Base-by-base conservation (phyloP, 2,113 vertebrate species). In the Epinephelus moara region DNA sequence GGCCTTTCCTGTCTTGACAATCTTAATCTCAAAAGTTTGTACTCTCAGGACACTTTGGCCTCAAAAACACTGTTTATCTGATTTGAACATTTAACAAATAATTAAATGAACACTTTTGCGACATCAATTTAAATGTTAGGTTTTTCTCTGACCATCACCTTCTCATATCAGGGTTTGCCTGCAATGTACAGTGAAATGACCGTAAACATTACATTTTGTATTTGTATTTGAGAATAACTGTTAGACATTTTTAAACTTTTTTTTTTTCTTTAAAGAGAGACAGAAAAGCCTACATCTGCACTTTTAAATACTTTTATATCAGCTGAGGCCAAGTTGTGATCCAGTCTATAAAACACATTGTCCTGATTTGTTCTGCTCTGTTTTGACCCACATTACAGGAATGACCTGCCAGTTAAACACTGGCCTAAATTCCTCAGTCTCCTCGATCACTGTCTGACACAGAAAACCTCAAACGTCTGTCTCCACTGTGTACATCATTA, bases 311-410 rank as follows among this genome's bases (percentile, higher is more conserved):
- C 15, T 19, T 45, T 45, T 45, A 45, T 45, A n/a, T 13, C n/a
- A 4, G 2, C 42, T 62, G 60, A 19, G n/a, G n/a, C 47, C 17
- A 81, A 14, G 0, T 1, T 75, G 1, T 37, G n/a, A 53, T 85
- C 62, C 67, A 64, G 47, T 86, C 59, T 37, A 81, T 2, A 25
- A 55, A 61, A 53, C 64, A 78, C 70, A 70, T 75, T 85, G 78
- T 69, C 66, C 9, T 69, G 60, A 84, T 74, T 59, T n/a, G 1
- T 69, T 23, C 23, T 30, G 15, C 57, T 45, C 66, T 5, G 15
- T 77, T 74, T 40, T 70, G 69, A 27, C 73, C 68, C 23, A 81
- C 45, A 78, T 81, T 27, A 6, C n/a, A 7, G 23, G 8, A 21
- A 47, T 30, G 64, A 57, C 21, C 56, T 0, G 55, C 68, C 42